Conservation (phyloP, 2,797 vertebrate species). For the Labroides dimidiatus region DNA sequence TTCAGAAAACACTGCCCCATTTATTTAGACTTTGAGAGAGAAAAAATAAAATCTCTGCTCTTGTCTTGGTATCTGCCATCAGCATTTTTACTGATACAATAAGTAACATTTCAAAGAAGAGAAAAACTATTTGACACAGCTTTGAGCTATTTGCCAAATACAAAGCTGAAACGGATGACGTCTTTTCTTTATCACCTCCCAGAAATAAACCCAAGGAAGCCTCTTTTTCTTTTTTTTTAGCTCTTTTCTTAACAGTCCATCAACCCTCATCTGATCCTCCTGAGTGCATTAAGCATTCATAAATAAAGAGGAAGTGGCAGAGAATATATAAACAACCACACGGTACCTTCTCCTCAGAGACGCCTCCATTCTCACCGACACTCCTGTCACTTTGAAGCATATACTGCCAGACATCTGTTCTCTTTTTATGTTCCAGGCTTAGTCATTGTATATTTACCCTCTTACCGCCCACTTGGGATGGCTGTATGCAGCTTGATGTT, state of each 20-base stretch:
- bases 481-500: conserved; percentile 21
- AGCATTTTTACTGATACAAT: conserved; percentile 62
- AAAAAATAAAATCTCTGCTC: conserved; percentile 28
- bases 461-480: conserved; percentile 34
- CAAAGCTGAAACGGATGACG: conserved; percentile 54
- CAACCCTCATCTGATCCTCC: conserved; percentile 58
- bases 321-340: conserved; percentile 51
- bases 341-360: conserved; percentile 45
- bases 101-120: conserved; percentile 67
- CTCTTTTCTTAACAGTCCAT: conserved; percentile 59
- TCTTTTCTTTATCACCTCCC: conserved; percentile 37
- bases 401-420: conserved; percentile 46
- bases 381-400: conserved; percentile 50
- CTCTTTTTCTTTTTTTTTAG: conserved; percentile 1
- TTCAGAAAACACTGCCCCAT: conserved; percentile 71
- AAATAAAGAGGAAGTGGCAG: conserved; percentile 53
- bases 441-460: conserved; percentile 52
- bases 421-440: conserved; percentile 39
- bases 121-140: conserved; percentile 59
- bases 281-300: conserved; percentile 61
- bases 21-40: conserved; percentile 62
- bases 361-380: conserved; percentile 35
- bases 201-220: conserved; percentile 33
- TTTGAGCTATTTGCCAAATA: conserved; percentile 67
- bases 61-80: conserved; percentile 70